Conservation (phyloP, 1,140 invertebrate genomes). For the Campoletis sonorensis region DNA sequence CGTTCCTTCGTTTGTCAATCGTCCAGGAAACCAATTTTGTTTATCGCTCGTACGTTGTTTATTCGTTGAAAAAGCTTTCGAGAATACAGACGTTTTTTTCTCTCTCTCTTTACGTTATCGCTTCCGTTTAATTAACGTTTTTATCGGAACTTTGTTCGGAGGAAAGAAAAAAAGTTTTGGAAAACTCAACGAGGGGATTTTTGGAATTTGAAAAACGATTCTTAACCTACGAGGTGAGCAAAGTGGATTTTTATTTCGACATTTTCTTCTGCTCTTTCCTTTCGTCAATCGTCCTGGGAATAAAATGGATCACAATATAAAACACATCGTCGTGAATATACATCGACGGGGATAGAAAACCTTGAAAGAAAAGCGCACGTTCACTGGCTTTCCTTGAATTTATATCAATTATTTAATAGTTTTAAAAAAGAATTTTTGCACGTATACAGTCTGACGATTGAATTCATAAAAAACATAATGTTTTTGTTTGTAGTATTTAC, state of each 20-base stretch:
- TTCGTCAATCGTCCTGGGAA: background rate
- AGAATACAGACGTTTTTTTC: constrained; percentile 10
- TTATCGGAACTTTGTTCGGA: background rate
- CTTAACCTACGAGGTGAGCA: too few relatives aligned
- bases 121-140: background rate
- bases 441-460: constrained; percentile 27
- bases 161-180: background rate
- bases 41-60: background rate
- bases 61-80: background rate
- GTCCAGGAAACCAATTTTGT: constrained; percentile 7
- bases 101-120: background rate
- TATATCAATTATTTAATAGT: constrained; percentile 35
- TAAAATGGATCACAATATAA: background rate
- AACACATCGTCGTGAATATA: background rate
- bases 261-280: background rate
- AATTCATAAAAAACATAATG: constrained; percentile 23
- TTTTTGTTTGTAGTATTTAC: background rate
- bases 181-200: background rate
- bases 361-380: constrained; percentile 4
- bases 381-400: constrained; percentile 31
- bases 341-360: background rate
- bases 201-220: too few relatives aligned
- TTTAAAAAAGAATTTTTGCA: constrained; percentile 12
- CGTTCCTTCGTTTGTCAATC: background rate
- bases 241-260: background rate